Evolutionary conservation across 2,797 vertebrate genomes (phyloP).

Genomic region (Macropus fuliginosus): DNA sequence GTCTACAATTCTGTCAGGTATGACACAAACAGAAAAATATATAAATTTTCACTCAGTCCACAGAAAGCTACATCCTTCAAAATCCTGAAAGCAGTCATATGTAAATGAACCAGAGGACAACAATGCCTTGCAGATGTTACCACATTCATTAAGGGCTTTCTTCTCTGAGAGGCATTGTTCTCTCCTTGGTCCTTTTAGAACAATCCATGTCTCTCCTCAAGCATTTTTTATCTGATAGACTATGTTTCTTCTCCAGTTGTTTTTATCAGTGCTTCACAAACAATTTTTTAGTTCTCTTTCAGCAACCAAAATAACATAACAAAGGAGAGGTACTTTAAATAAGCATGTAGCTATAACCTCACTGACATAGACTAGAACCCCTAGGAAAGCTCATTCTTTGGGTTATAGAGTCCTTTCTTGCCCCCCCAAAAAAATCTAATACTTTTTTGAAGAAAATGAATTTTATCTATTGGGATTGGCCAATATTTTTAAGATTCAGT

Average conservation of each 20-base stretch:
- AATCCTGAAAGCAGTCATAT: neutral
- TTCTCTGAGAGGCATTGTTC: neutral
- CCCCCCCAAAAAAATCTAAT: neutral
- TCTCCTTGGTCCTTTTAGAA: neutral
- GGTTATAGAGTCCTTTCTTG: neutral
- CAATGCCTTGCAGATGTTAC: neutral
- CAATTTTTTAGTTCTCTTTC: neutral
- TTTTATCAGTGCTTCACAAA: neutral
- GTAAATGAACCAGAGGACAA: neutral
- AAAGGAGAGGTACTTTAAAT: neutral
- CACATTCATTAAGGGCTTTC: neutral
- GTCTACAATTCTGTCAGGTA: neutral
- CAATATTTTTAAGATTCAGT: slow-evolving; percentile 18
- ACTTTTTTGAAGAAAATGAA: neutral
- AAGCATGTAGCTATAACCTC: neutral
- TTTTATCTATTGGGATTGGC: neutral
- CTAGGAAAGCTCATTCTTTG: neutral
- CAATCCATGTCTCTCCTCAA: neutral
- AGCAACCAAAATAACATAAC: neutral
- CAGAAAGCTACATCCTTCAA: neutral
- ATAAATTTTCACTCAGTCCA: neutral
- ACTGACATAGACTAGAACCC: neutral
- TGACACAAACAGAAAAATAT: neutral
- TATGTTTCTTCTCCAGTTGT: neutral
- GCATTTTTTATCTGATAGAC: neutral